These are phyloP conservation scores for Tenebrio molitor DNA, from an alignment of 1,140 invertebrate species.

Conservation along the genomic window DNA sequence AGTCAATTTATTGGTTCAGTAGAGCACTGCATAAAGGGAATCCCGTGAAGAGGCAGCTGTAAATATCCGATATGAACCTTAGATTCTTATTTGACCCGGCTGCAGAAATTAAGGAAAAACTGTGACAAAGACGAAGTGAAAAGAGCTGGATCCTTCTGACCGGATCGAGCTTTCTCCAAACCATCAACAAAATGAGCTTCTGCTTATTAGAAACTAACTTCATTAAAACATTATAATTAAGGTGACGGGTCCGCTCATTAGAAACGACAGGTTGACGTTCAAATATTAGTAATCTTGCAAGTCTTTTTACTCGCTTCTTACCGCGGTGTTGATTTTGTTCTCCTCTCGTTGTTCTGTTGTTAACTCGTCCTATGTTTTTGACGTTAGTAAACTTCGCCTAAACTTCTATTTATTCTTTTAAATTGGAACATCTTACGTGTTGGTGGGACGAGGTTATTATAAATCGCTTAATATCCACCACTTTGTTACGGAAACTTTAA, in stretches of 20 bases:
- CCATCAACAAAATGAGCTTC: constrained; percentile 15
- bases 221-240: constrained; percentile 39
- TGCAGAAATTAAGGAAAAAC: constrained; percentile 15
- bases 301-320: constrained; percentile 10
- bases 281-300: neutral
- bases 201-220: constrained; percentile 32
- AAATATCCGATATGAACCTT: constrained; percentile 29
- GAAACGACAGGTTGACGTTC: constrained; percentile 35
- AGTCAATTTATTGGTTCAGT: constrained; percentile 38
- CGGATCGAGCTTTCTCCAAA: neutral
- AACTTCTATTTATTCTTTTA: neutral
- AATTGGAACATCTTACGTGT: neutral
- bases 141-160: neutral
- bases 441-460: neutral
- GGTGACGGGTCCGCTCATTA: constrained; percentile 29
- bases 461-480: neutral
- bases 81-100: constrained; percentile 6
- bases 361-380: neutral
- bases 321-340: no score
- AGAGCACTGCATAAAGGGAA: constrained; percentile 27
- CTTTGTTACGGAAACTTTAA: constrained; percentile 2
- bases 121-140: constrained; percentile 13
- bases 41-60: constrained; percentile 31
- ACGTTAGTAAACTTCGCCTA: neutral
- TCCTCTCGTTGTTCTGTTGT: neutral